A percentile compares a stretch with the other conserved stretches of the same genome.
phyloP scores from a whole-genome alignment of 2,888 invertebrate species.

The Ochropleura leucogaster region DNA sequence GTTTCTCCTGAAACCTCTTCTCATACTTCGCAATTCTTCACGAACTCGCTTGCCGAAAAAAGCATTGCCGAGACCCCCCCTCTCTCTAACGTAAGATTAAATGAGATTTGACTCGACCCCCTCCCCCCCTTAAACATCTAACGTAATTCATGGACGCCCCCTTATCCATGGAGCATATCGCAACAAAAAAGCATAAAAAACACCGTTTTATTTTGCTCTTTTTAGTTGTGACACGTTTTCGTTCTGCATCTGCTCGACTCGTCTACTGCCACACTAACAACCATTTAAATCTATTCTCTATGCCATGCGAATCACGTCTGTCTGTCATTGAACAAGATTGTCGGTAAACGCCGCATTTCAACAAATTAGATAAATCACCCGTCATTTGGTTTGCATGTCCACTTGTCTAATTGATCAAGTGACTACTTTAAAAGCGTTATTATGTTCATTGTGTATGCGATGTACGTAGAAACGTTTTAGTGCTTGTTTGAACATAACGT shows the following conservation, averaged over 20 bases:
- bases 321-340: slow-evolving; percentile 26
- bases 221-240: too few relatives aligned
- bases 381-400: slow-evolving; percentile 50
- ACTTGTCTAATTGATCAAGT: slow-evolving; percentile 40
- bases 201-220: too few relatives aligned
- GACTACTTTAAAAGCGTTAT: slow-evolving; percentile 26
- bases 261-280: slow-evolving; percentile 8
- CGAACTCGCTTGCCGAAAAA: too few relatives aligned
- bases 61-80: too few relatives aligned
- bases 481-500: neutral
- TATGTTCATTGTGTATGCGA: slow-evolving; percentile 14
- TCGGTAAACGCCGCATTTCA: slow-evolving; percentile 53
- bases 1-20: too few relatives aligned
- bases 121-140: too few relatives aligned
- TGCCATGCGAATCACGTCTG: slow-evolving; percentile 33
- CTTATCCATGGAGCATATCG: too few relatives aligned
- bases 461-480: slow-evolving; percentile 20
- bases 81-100: too few relatives aligned
- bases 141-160: too few relatives aligned
- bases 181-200: too few relatives aligned
- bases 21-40: too few relatives aligned
- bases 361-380: slow-evolving; percentile 58
- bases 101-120: too few relatives aligned
- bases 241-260: neutral
- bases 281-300: slow-evolving; percentile 9